A percentile compares a stretch with the other conserved stretches of the same genome.
These are phyloP conservation scores for Heteractis magnifica DNA, from an alignment of 92 coral and sea anemone genomes.

Conservation along the genomic window DNA sequence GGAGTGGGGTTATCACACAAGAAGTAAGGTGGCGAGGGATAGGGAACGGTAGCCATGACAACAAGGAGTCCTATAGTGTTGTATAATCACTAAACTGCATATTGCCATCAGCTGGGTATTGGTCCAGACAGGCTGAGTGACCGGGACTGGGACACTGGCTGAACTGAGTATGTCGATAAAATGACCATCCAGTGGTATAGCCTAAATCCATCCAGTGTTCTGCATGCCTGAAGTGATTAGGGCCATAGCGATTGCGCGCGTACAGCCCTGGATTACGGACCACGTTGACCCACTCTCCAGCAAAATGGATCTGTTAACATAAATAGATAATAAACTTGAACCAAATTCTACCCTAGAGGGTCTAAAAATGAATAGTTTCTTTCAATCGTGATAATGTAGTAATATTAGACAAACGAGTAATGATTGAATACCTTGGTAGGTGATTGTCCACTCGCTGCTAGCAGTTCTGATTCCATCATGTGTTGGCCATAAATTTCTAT, in stretches of 20 bases:
- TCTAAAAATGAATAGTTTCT: background rate
- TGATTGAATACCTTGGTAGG: slow-evolving; percentile 67
- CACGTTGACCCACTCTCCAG: slow-evolving; percentile 93
- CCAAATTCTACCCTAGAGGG: background rate
- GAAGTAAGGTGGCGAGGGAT: background rate
- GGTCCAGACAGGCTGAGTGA: slow-evolving; percentile 93
- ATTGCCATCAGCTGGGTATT: slow-evolving; percentile 88
- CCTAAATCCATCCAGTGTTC: slow-evolving; percentile 98
- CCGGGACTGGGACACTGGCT: slow-evolving; percentile 64
- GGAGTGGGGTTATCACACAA: too few species aligned
- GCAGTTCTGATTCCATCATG: slow-evolving; percentile 93
- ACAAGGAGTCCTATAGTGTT: slow-evolving; percentile 9
- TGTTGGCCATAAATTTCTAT: slow-evolving; percentile 95
- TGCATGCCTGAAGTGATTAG: slow-evolving; percentile 72
- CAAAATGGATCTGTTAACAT: slow-evolving; percentile 51
- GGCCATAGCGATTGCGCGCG: slow-evolving; percentile 96
- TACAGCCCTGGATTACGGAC: slow-evolving; percentile 97
- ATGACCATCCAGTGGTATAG: slow-evolving; percentile 82
- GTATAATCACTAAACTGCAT: slow-evolving; percentile 80
- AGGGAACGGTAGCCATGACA: background rate
- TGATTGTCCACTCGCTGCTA: slow-evolving; percentile 78
- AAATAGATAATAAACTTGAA: background rate
- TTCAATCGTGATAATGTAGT: too few species aligned
- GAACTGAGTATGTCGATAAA: slow-evolving; percentile 75
- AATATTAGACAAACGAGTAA: too few species aligned